Conservation (phyloP, 2,888 invertebrate species). For the Steinernema carpocapsae region DNA sequence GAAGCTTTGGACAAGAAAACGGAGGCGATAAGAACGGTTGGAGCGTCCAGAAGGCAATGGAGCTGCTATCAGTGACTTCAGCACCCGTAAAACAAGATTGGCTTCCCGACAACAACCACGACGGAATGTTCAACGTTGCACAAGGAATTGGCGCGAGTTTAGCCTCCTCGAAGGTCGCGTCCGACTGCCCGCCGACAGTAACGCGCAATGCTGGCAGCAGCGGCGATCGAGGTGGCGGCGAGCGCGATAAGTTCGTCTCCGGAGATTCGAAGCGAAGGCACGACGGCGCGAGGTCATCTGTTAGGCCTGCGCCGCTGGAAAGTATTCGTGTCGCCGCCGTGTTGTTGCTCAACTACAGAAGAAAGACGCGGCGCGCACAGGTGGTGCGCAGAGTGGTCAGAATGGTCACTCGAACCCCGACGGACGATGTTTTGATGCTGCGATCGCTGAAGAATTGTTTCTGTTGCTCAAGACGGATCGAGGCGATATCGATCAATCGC, state of each 20-base stretch:
- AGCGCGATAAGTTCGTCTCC: conserved; percentile 13
- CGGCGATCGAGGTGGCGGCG: not conserved
- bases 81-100: no score
- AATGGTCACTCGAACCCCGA: conserved; percentile 23
- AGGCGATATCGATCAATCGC: conserved; percentile 1
- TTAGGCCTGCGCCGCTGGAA: conserved; percentile 30
- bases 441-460: not conserved
- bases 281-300: conserved; percentile 22
- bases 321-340: conserved; percentile 26
- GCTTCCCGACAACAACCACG: no score
- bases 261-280: not conserved
- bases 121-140: not conserved
- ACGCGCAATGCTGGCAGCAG: not conserved
- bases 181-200: no score
- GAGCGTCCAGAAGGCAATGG: not conserved
- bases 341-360: conserved; percentile 23
- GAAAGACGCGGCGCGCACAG: not conserved
- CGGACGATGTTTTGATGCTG: conserved; percentile 20
- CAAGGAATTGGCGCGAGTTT: not conserved
- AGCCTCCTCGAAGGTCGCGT: no score
- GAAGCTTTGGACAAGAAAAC: no score
- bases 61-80: conserved; percentile 5
- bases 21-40: no score
- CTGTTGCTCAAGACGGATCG: conserved; percentile 19
- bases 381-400: conserved; percentile 31